Conservation (phyloP, 2,888 invertebrate genomes). For the Platycheirus rosarum region DNA sequence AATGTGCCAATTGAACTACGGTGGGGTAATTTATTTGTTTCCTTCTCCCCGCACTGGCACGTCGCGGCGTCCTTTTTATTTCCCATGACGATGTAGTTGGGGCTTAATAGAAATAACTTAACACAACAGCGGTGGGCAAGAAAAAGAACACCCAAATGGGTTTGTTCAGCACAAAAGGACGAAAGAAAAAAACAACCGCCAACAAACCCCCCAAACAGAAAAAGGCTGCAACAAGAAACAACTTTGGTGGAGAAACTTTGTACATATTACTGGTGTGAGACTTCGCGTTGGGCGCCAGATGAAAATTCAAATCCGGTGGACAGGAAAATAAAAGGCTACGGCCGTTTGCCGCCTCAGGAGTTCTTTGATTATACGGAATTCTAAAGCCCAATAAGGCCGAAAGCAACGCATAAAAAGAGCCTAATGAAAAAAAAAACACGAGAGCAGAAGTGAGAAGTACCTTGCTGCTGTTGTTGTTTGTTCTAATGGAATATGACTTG, state of each 20-base stretch:
- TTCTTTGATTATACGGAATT: conserved; percentile 37
- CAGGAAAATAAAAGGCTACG: conserved; percentile 27
- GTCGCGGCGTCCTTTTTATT: conserved; percentile 12
- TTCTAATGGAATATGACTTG: conserved; percentile 35
- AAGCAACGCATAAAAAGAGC: conserved; percentile 33
- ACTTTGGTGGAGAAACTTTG: conserved; percentile 48
- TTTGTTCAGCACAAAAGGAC: too few species aligned
- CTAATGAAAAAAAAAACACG: conserved; percentile 20
- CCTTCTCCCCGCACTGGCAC: not conserved
- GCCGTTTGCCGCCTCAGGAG: conserved; percentile 8
- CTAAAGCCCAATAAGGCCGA: conserved; percentile 45
- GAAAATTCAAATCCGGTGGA: conserved; percentile 41
- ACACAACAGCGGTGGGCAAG: conserved; percentile 12
- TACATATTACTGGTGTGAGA: not conserved
- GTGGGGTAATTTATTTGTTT: conserved; percentile 59
- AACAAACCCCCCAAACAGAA: not conserved
- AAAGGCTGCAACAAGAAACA: not conserved
- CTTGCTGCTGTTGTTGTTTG: conserved; percentile 1
- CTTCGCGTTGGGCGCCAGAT: conserved; percentile 11
- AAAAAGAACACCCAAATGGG: not conserved
- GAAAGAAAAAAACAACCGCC: conserved; percentile 1
- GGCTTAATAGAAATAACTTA: conserved; percentile 54
- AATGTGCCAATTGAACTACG: conserved; percentile 60
- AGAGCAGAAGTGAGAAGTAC: not conserved
- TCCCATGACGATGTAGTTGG: conserved; percentile 47